Evolutionary conservation across 2,888 invertebrate genomes (phyloP), one percentile per base, ranked within the genome.

Genomic region (Ophraella communa): DNA sequence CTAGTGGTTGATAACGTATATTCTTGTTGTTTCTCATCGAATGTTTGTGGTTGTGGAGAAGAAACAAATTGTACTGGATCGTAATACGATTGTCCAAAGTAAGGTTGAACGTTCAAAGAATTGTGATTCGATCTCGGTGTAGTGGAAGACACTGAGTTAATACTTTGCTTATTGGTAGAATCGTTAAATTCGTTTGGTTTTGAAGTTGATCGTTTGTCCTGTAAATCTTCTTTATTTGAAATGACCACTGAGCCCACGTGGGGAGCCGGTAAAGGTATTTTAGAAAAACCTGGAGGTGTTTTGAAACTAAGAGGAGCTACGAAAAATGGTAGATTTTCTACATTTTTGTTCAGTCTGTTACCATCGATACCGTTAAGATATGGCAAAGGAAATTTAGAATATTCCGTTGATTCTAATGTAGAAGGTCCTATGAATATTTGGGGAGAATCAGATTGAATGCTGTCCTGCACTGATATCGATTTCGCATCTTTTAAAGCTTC

Each of bases 191-290:
- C 65, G 10, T 53, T 53, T 21, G 64, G 70, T 35, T 52, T 64
- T 17, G 51, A 27, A 1, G 70, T 68, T 1, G 67, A 52, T 23
- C 68, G 58, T 55, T 73, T 73, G 11, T 66, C 68, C 11, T 73
- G 67, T 14, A 68, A 44, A 2, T 71, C 68, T 17, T 72, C 71
- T 52, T 71, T 73, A 24, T 66, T 73, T 5, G 78, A 78, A 74
- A 94, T 87, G 0, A 94, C 92, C 3, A 94, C 92, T 0, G 93
- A 93, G 1, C 94, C 94, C 0, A 94, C 93, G 74, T 94, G 94
- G 0, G 94, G 94, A 11, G 93, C 90, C 0, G 94, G 94, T 78
- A 94, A 87, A 0, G 93, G 89, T 68, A 94, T 94, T 82, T 94
- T 94, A 0, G 92, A 91, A 77, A 92, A 94, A 2, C 94, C 94